Evolutionary conservation across 2,797 vertebrate species (phyloP).

Genomic region (Xyrichtys novacula): DNA sequence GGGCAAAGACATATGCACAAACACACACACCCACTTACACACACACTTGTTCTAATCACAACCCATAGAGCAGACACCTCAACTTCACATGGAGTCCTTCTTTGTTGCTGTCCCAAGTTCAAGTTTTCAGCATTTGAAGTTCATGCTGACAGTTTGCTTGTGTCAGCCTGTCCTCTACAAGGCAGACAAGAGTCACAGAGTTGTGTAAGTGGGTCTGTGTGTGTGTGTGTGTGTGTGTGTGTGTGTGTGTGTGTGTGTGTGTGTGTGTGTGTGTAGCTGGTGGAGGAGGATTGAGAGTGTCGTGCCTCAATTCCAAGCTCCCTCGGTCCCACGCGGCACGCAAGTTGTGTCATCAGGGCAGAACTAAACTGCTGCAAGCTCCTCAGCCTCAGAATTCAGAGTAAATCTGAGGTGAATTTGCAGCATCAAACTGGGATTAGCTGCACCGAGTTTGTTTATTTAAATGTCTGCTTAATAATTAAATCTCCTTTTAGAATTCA

Average conservation of each 20-base stretch:
- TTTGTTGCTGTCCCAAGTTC: constrained; percentile 16
- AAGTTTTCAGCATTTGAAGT: constrained; percentile 25
- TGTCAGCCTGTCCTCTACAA: constrained; percentile 29
- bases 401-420: constrained; percentile 51
- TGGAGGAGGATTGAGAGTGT: constrained; percentile 2
- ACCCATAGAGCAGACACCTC: not conserved
- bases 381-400: constrained; percentile 38
- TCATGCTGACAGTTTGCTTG: constrained; percentile 38
- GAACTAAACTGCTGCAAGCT: constrained; percentile 66
- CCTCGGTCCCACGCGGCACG: constrained; percentile 28
- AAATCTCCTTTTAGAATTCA: constrained; percentile 19
- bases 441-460: constrained; percentile 29
- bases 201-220: constrained; percentile 10
- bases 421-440: constrained; percentile 51
- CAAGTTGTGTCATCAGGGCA: constrained; percentile 58
- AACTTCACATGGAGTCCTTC: constrained; percentile 11
- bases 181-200: constrained; percentile 11
- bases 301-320: constrained; percentile 35
- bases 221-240: constrained; percentile 14
- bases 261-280: not conserved
- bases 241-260: constrained; percentile 12
- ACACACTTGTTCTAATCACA: not conserved
- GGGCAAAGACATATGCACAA: not conserved
- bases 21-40: not conserved
- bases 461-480: constrained; percentile 39